A percentile compares a stretch with the other conserved stretches of the same genome.
phyloP scores from a whole-genome alignment of 2,888 invertebrate genomes.

The Torymus auratus region DNA sequence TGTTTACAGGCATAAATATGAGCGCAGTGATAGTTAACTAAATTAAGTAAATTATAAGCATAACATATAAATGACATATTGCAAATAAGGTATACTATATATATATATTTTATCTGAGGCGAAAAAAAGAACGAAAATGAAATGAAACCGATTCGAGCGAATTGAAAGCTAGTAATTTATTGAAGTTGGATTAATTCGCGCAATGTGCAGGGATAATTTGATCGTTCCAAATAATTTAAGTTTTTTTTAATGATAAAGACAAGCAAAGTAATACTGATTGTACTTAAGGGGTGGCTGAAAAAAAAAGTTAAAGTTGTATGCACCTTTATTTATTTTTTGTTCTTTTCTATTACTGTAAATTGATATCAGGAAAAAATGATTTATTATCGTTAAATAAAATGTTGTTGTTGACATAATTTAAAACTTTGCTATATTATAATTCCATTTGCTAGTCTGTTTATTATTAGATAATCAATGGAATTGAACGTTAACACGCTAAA shows the following conservation, averaged over 20 bases:
- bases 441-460: no score
- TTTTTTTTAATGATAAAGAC: slow-evolving; percentile 18
- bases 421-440: neutral
- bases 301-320: slow-evolving; percentile 2
- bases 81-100: slow-evolving; percentile 45
- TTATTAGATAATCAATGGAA: no score
- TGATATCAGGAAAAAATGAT: neutral
- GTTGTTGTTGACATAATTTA: neutral
- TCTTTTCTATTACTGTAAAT: neutral
- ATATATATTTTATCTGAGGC: slow-evolving; percentile 41
- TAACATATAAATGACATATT: slow-evolving; percentile 53
- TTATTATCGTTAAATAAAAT: neutral
- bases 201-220: neutral
- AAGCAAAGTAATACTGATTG: slow-evolving; percentile 10
- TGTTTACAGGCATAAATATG: slow-evolving; percentile 67
- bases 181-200: slow-evolving; percentile 37
- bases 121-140: slow-evolving; percentile 15
- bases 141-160: slow-evolving; percentile 29
- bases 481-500: no score
- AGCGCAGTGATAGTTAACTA: slow-evolving; percentile 73
- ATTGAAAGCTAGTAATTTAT: slow-evolving; percentile 26
- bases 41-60: slow-evolving; percentile 64
- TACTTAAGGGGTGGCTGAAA: slow-evolving; percentile 1
- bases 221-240: neutral
- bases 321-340: neutral